Conservation (phyloP, 2,113 vertebrate genomes). For the Neoarius graeffei region DNA sequence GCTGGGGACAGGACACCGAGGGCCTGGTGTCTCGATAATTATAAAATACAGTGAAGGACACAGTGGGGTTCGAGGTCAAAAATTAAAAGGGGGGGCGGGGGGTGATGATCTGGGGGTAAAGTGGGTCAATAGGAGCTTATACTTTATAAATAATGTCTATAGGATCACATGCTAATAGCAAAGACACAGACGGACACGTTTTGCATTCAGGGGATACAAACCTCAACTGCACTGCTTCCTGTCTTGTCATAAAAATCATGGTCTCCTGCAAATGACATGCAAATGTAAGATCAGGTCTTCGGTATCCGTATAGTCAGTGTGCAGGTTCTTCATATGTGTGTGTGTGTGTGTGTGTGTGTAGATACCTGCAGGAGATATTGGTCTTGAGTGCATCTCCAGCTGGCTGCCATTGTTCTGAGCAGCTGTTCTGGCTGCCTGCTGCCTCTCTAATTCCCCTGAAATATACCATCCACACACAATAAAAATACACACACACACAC, state of each 20-base stretch:
- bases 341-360: conserved; percentile 36
- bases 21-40: conserved; percentile 39
- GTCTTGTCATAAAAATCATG: conserved; percentile 86
- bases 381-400: conserved; percentile 83
- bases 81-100: not conserved
- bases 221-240: conserved; percentile 90
- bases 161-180: conserved; percentile 12
- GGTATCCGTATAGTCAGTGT: not conserved
- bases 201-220: conserved; percentile 76
- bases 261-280: conserved; percentile 78
- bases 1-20: conserved; percentile 41
- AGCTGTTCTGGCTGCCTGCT: conserved; percentile 84
- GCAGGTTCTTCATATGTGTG: not conserved
- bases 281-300: not conserved
- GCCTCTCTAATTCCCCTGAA: conserved; percentile 93
- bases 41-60: not conserved
- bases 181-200: conserved; percentile 5
- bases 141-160: not conserved
- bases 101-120: not conserved
- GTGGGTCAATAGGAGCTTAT: conserved; percentile 18
- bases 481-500: conserved; percentile 23
- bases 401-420: conserved; percentile 84
- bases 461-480: conserved; percentile 33
- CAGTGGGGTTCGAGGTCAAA: conserved; percentile 20
- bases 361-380: conserved; percentile 86